phyloP scores from a whole-genome alignment of 1,140 invertebrate species.

The Manduca sexta region DNA sequence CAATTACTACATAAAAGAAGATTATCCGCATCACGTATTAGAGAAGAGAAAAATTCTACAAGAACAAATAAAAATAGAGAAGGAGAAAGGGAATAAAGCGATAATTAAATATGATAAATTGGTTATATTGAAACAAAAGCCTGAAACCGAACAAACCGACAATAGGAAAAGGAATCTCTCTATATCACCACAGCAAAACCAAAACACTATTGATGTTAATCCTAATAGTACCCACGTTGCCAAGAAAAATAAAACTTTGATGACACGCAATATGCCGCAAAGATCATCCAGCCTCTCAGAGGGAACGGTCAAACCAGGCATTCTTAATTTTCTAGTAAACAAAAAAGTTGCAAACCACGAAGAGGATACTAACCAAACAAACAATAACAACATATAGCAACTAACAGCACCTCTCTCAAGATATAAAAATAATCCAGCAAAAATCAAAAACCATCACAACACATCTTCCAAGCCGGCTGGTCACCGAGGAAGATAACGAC shows the following conservation, averaged over 20 bases:
- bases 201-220: no score
- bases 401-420: no score
- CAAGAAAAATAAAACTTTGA: no score
- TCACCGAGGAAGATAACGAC: constrained; percentile 3
- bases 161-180: not conserved
- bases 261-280: no score
- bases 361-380: no score
- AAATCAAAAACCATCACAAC: no score
- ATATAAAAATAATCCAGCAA: no score
- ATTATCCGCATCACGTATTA: not conserved
- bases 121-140: not conserved
- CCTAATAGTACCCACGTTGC: not conserved
- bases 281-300: no score
- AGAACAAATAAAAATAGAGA: not conserved
- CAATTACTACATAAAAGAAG: not conserved
- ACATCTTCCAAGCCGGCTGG: constrained; percentile 1
- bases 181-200: not conserved
- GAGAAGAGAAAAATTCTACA: constrained; percentile 1
- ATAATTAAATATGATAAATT: constrained; percentile 3
- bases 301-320: no score
- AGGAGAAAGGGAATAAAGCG: constrained; percentile 1
- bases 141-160: not conserved
- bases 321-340: no score
- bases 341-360: no score
- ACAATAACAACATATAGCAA: no score